A percentile compares a stretch with the other conserved stretches of the same genome.
Evolutionary conservation across 1,140 invertebrate genomes (phyloP).

Genomic region (Drosophila rhopaloa): DNA sequence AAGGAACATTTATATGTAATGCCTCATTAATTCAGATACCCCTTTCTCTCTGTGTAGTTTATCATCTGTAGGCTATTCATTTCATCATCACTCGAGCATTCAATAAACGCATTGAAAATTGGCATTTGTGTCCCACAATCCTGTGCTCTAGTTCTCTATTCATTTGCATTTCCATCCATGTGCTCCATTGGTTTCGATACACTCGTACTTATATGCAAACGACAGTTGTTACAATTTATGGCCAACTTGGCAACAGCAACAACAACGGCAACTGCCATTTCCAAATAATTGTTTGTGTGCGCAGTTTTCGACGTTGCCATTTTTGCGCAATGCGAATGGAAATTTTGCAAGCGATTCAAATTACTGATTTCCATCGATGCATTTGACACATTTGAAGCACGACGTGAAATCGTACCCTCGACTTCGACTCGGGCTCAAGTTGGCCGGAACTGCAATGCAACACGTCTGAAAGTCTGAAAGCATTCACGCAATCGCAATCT

Average conservation of each 20-base stretch:
- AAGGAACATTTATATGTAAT: neutral
- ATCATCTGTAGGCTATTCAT: neutral
- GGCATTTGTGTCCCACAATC: slow-evolving; percentile 44
- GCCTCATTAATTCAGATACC: too few relatives aligned
- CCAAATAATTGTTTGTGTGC: slow-evolving; percentile 55
- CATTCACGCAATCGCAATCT: slow-evolving; percentile 59
- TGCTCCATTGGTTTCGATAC: slow-evolving; percentile 3
- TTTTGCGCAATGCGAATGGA: slow-evolving; percentile 73
- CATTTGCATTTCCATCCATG: slow-evolving; percentile 28
- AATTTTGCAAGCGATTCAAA: slow-evolving; percentile 76
- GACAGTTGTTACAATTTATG: slow-evolving; percentile 80
- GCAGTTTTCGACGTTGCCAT: slow-evolving; percentile 48
- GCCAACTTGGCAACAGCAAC: slow-evolving; percentile 34
- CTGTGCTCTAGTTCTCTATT: slow-evolving; percentile 22
- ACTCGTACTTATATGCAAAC: slow-evolving; percentile 67
- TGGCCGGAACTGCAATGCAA: slow-evolving; percentile 65
- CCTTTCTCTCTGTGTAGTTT: neutral
- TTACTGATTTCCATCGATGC: slow-evolving; percentile 70
- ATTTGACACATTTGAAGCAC: slow-evolving; percentile 72
- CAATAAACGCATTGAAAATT: slow-evolving; percentile 61
- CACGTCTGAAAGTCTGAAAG: slow-evolving; percentile 73
- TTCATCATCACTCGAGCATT: slow-evolving; percentile 55
- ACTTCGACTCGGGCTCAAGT: slow-evolving; percentile 17
- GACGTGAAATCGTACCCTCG: slow-evolving; percentile 32
- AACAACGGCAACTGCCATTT: slow-evolving; percentile 50